These are phyloP conservation scores for Clanis bilineata DNA, from an alignment of 2,888 invertebrate species.

Conservation along the genomic window DNA sequence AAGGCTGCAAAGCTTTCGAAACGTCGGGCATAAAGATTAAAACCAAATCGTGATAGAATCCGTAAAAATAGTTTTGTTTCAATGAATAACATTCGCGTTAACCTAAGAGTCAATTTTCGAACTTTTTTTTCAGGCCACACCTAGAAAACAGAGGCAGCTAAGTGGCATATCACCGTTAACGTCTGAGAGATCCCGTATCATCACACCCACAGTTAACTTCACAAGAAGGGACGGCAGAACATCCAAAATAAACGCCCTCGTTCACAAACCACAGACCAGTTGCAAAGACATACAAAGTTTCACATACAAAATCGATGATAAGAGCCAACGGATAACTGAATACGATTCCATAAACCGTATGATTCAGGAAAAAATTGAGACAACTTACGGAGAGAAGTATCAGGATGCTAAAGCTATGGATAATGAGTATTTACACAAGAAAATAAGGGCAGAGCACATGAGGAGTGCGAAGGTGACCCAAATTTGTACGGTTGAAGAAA, in stretches of 20 bases:
- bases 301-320: not conserved
- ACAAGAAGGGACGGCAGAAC: slow-evolving; percentile 45
- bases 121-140: slow-evolving; percentile 32
- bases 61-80: too few species aligned
- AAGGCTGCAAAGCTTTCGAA: too few species aligned
- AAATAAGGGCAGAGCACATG: not conserved
- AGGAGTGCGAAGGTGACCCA: not conserved
- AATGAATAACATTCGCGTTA: too few species aligned
- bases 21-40: too few species aligned
- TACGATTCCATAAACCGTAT: not conserved
- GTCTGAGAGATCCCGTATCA: not conserved
- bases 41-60: too few species aligned
- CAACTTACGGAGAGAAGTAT: not conserved
- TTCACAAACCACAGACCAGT: not conserved
- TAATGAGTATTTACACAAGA: not conserved
- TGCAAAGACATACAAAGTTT: not conserved
- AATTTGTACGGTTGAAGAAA: not conserved
- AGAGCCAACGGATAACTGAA: not conserved
- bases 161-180: slow-evolving; percentile 53
- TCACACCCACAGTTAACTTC: not conserved
- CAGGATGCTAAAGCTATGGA: not conserved
- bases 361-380: not conserved
- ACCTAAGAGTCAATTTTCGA: too few species aligned
- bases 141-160: slow-evolving; percentile 39
- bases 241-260: slow-evolving; percentile 50